phyloP scores from a whole-genome alignment of 2,888 invertebrate genomes.

The Prosapia bicincta region DNA sequence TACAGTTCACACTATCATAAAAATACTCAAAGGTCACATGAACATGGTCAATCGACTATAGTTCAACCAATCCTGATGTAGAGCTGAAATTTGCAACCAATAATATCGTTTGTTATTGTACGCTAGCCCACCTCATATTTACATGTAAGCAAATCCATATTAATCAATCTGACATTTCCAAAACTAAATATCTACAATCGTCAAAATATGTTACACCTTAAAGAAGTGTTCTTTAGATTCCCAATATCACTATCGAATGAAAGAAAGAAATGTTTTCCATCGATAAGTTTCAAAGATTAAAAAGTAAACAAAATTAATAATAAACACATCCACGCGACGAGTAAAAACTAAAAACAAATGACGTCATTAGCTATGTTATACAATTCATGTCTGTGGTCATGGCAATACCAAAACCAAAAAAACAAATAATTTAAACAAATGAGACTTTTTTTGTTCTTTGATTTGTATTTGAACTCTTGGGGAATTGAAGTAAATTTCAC shows the following conservation, averaged over 20 bases:
- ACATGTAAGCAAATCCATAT: background rate
- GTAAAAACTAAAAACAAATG: slow-evolving; percentile 36
- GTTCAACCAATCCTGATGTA: background rate
- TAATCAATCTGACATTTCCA: background rate
- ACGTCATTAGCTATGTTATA: slow-evolving; percentile 28
- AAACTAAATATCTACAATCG: background rate
- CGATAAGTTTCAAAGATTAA: background rate
- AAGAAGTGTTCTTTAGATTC: background rate
- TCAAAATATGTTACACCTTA: background rate
- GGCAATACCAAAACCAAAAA: background rate
- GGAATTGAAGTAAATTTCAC: no score
- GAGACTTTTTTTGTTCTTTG: no score
- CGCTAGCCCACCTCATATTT: background rate
- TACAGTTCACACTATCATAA: background rate
- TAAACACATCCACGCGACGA: slow-evolving; percentile 15
- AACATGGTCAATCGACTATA: background rate
- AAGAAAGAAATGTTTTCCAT: background rate
- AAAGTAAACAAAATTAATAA: background rate
- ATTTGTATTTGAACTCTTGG: no score
- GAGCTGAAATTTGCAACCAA: background rate
- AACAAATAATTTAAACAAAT: no score
- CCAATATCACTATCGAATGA: no score
- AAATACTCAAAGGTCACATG: background rate
- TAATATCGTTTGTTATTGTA: background rate
- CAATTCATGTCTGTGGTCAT: background rate